Evolutionary conservation across 23 tunicate genomes (phyloP).

Genomic region (Ascidia mentula): DNA sequence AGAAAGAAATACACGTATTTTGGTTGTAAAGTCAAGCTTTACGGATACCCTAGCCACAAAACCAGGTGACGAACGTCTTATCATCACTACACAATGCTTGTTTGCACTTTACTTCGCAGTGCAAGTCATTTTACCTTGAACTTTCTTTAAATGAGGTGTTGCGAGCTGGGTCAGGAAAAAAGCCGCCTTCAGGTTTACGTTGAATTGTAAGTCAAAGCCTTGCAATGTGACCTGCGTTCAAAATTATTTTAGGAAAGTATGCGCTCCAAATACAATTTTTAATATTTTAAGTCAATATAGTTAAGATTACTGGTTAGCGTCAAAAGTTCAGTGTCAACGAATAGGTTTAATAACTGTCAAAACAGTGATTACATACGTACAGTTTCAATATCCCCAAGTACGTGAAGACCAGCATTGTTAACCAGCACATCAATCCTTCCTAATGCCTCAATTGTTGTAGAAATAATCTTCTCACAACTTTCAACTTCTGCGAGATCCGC

Average conservation of each 20-base stretch:
- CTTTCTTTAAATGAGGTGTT: neutral
- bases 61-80: too few relatives aligned
- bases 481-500: neutral
- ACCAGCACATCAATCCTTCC: neutral
- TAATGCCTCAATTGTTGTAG: neutral
- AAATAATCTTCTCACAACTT: neutral
- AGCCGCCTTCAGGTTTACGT: neutral
- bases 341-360: too few relatives aligned
- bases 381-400: neutral
- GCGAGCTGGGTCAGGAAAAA: neutral
- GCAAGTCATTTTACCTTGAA: neutral
- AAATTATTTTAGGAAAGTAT: too few relatives aligned
- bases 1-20: too few relatives aligned
- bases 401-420: neutral
- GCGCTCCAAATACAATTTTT: too few relatives aligned
- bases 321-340: too few relatives aligned
- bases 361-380: too few relatives aligned
- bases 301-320: neutral
- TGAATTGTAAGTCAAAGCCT: neutral
- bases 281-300: neutral
- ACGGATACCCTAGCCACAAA: too few relatives aligned
- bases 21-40: too few relatives aligned
- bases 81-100: too few relatives aligned
- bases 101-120: neutral
- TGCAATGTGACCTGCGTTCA: neutral